These are phyloP conservation scores for Prochilodus magdalenae DNA, from an alignment of 2,113 vertebrate species.

Conservation along the genomic window DNA sequence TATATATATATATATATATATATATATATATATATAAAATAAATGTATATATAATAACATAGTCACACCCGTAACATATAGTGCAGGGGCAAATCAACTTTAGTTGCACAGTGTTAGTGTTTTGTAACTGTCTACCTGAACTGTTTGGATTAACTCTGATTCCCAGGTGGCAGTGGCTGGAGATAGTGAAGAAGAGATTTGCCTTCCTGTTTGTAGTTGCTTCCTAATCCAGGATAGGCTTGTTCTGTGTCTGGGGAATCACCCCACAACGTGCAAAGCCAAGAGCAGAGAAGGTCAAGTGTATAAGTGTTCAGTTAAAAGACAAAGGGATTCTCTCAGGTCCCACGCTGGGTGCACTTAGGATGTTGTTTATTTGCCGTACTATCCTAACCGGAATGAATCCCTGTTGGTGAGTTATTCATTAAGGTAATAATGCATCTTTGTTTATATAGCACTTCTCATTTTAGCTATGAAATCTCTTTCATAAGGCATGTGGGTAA, in stretches of 20 bases:
- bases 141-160: not conserved
- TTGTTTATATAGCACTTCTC: no score
- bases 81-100: not conserved
- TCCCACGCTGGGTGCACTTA: slow-evolving; percentile 1
- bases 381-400: not conserved
- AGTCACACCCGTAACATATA: no score
- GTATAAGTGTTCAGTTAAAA: slow-evolving; percentile 9
- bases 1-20: no score
- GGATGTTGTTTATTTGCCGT: not conserved
- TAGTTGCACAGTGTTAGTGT: not conserved
- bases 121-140: not conserved
- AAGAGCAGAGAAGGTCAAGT: slow-evolving; percentile 39
- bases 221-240: slow-evolving; percentile 30
- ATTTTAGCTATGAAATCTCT: no score
- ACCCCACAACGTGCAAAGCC: slow-evolving; percentile 21
- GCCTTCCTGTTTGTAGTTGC: slow-evolving; percentile 22
- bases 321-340: not conserved
- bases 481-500: no score
- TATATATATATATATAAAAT: no score
- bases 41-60: no score
- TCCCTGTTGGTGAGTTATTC: not conserved
- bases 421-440: not conserved
- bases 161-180: slow-evolving; percentile 18
- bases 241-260: slow-evolving; percentile 12
- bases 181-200: slow-evolving; percentile 6